These are phyloP conservation scores for Habroteleia sp. DNA, from an alignment of 2,888 invertebrate genomes.

Conservation along the genomic window DNA sequence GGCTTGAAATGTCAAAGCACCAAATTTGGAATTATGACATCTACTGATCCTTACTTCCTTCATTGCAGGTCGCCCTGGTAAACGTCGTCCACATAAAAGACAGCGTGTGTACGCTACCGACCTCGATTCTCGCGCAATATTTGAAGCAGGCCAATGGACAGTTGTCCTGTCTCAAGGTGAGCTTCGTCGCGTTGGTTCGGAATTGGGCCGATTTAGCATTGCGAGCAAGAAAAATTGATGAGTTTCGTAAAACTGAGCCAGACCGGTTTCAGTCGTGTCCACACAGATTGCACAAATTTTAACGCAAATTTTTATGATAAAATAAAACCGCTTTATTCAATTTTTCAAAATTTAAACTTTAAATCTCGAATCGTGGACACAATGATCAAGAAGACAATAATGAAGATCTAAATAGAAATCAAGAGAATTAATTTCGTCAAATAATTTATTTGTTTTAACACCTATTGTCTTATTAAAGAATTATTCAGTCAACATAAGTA, in stretches of 20 bases:
- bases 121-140: conserved; percentile 92
- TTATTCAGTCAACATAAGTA: too few species aligned
- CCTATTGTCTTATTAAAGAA: too few species aligned
- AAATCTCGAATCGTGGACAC: too few species aligned
- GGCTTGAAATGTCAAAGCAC: conserved; percentile 8
- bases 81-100: conserved; percentile 92
- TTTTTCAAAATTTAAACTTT: too few species aligned
- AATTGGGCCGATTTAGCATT: conserved; percentile 58
- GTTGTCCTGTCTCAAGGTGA: conserved; percentile 91
- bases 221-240: conserved; percentile 55
- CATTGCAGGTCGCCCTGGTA: conserved; percentile 88
- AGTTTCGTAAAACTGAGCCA: conserved; percentile 46
- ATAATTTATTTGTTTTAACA: too few species aligned
- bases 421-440: too few species aligned
- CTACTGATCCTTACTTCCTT: conserved; percentile 46
- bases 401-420: too few species aligned
- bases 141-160: conserved; percentile 92
- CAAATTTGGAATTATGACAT: conserved; percentile 22
- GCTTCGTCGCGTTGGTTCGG: conserved; percentile 62
- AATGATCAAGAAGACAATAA: too few species aligned
- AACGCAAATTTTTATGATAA: conserved; percentile 32
- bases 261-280: conserved; percentile 54
- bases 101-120: conserved; percentile 89
- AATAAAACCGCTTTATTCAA: too few species aligned
- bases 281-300: conserved; percentile 53